Conservation (phyloP, 2,888 invertebrate genomes). For the Bembecia ichneumoniformis region DNA sequence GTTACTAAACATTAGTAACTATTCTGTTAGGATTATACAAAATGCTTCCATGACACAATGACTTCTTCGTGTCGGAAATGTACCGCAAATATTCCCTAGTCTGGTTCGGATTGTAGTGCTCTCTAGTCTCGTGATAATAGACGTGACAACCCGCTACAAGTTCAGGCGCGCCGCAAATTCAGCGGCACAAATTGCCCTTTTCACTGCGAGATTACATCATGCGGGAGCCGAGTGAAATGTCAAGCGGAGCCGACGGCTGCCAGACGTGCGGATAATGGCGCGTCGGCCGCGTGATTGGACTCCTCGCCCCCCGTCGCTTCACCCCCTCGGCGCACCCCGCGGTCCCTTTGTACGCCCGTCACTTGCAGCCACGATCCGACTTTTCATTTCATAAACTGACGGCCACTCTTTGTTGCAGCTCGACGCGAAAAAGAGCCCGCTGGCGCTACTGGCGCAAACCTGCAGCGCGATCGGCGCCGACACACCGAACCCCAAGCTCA, state of each 20-base stretch:
- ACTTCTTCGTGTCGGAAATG: neutral
- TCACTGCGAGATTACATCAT: conserved; percentile 73
- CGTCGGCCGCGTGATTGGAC: conserved; percentile 72
- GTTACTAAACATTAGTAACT: no score
- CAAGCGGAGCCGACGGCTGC: conserved; percentile 72
- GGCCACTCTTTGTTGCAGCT: conserved; percentile 80
- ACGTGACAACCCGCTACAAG: conserved; percentile 64
- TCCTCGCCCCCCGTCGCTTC: conserved; percentile 27
- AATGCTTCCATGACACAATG: no score
- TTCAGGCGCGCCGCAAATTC: conserved; percentile 69
- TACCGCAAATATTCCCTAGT: neutral
- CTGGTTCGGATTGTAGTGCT: neutral
- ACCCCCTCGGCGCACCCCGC: conserved; percentile 31
- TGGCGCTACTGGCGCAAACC: conserved; percentile 95
- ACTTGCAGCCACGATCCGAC: conserved; percentile 64
- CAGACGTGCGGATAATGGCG: conserved; percentile 73
- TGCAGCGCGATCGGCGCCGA: conserved; percentile 98
- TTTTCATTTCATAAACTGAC: conserved; percentile 64
- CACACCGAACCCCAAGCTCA: conserved; percentile 82
- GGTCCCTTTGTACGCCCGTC: conserved; percentile 65
- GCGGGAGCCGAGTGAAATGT: conserved; percentile 73
- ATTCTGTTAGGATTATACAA: no score
- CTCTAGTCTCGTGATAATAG: conserved; percentile 41
- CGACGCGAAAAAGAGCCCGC: conserved; percentile 97
- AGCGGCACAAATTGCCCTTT: conserved; percentile 73